Conservation (phyloP, 1,140 invertebrate genomes). For the Achroia grisella region DNA sequence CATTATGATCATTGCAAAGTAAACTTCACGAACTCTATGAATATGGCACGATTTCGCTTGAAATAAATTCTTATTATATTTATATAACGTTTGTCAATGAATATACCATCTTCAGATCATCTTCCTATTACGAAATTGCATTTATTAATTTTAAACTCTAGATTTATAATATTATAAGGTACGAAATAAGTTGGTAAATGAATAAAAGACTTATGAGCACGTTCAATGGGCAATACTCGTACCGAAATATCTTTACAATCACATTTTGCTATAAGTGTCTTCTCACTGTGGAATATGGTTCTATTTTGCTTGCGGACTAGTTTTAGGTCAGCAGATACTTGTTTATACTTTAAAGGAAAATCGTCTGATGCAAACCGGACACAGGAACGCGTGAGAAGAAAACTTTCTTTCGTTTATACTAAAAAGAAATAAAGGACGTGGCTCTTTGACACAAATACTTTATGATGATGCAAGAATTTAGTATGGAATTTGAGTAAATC, state of each 20-base stretch:
- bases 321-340: background rate
- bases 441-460: constrained; percentile 33
- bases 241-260: background rate
- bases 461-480: background rate
- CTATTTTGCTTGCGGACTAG: background rate
- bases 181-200: constrained; percentile 7
- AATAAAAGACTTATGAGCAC: constrained; percentile 4
- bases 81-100: constrained; percentile 1
- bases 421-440: constrained; percentile 51
- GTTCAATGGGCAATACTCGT: background rate
- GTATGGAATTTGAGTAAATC: background rate
- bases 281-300: background rate
- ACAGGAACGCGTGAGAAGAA: constrained; percentile 48
- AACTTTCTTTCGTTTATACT: constrained; percentile 49
- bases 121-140: background rate
- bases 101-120: constrained; percentile 4
- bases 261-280: background rate
- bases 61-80: background rate
- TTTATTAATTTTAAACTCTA: background rate
- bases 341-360: constrained; percentile 56
- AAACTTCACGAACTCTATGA: too few species aligned
- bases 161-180: constrained; percentile 4
- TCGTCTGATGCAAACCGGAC: constrained; percentile 56
- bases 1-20: background rate
- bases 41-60: background rate